Conservation (phyloP, 2,113 vertebrate genomes). For the Jacana jacana region DNA sequence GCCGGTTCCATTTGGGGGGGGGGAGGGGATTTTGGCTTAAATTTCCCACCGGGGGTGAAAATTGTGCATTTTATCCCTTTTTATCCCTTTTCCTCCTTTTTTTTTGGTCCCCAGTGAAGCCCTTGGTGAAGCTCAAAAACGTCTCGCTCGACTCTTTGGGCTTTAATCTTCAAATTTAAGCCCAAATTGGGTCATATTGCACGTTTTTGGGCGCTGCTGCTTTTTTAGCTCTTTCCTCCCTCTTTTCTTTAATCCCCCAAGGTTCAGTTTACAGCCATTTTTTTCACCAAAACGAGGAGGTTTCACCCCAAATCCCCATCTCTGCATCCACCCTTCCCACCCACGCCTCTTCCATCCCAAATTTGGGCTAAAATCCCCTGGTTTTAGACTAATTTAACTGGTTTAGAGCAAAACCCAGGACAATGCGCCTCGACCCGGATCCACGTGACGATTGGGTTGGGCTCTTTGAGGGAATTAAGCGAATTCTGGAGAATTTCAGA, state of each 20-base stretch:
- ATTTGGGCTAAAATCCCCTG: background rate
- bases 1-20: background rate
- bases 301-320: background rate
- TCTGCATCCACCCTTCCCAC: too few species aligned
- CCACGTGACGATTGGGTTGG: background rate
- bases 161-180: background rate
- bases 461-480: background rate
- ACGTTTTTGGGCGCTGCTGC: background rate
- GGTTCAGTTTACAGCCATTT: background rate
- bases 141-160: background rate
- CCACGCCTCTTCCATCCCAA: background rate
- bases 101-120: accelerated
- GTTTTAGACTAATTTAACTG: background rate
- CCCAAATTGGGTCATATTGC: background rate
- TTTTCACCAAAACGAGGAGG: background rate
- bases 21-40: background rate
- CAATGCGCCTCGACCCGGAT: background rate
- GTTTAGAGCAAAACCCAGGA: accelerated
- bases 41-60: accelerated
- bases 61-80: background rate
- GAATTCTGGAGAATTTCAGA: too few species aligned
- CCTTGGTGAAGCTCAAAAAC: background rate
- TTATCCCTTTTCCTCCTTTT: background rate
- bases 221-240: background rate
- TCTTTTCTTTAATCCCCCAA: background rate